Evolutionary conservation across 2,113 vertebrate genomes (phyloP).

Genomic region (Megatriorchis doriae): DNA sequence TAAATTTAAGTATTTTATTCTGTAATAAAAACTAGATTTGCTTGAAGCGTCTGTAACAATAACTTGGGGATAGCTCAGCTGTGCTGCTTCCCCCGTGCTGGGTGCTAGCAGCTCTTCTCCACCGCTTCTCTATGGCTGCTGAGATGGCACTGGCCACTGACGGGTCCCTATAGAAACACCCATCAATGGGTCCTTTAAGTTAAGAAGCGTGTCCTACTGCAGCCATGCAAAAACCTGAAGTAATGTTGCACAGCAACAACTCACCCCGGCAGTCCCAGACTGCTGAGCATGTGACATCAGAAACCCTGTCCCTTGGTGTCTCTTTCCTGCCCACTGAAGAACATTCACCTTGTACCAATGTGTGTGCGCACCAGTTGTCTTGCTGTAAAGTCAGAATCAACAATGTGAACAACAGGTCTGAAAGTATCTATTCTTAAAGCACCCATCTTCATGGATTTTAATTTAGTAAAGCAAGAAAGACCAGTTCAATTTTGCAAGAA

Average conservation of each 20-base stretch:
- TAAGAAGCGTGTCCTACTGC: neutral
- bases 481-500: neutral
- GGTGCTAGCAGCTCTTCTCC: neutral
- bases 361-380: neutral
- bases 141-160: neutral
- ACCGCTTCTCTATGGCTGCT: neutral
- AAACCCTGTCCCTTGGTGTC: neutral
- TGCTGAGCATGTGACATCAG: fast-evolving
- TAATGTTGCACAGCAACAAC: too few species aligned
- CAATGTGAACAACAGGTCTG: neutral
- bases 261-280: neutral
- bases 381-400: neutral
- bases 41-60: neutral
- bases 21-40: neutral
- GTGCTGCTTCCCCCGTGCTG: neutral
- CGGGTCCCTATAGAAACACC: neutral
- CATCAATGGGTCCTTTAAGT: neutral
- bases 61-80: neutral
- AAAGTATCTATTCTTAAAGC: neutral
- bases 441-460: neutral
- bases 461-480: neutral
- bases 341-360: neutral
- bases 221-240: neutral
- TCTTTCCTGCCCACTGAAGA: neutral
- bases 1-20: neutral